Evolutionary conservation across 2,888 invertebrate genomes (phyloP).

Genomic region (Cheilosia soror): DNA sequence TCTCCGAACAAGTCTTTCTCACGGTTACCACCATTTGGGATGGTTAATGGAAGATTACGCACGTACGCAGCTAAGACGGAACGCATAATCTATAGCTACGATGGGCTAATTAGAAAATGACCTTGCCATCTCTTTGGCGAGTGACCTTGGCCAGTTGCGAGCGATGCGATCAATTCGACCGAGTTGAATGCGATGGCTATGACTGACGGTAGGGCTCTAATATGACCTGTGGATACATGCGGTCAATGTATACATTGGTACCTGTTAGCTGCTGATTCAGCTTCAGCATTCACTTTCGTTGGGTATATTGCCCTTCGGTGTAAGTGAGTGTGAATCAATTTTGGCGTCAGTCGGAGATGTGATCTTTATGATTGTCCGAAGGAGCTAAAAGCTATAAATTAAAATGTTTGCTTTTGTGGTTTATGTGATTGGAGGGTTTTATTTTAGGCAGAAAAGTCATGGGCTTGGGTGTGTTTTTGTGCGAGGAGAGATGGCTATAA

Average conservation of each 20-base stretch:
- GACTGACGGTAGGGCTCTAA: constrained; percentile 5
- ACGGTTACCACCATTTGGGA: constrained; percentile 65
- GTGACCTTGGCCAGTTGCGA: constrained; percentile 49
- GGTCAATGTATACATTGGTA: constrained; percentile 2
- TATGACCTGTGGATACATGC: not conserved
- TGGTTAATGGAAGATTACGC: constrained; percentile 44
- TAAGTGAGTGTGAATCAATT: constrained; percentile 38
- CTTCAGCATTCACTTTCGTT: not conserved
- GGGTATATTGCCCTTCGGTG: constrained; percentile 10
- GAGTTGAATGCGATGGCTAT: constrained; percentile 16
- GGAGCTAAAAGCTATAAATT: constrained; percentile 43
- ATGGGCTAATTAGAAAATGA: constrained; percentile 71
- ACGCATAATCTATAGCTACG: constrained; percentile 11
- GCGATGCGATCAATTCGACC: not conserved
- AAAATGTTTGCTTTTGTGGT: constrained; percentile 47
- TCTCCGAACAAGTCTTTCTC: constrained; percentile 62
- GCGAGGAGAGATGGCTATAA: not conserved
- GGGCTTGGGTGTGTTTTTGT: not conserved
- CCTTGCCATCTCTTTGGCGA: constrained; percentile 66
- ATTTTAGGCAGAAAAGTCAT: not conserved
- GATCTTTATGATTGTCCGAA: constrained; percentile 25
- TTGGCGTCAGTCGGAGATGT: constrained; percentile 43
- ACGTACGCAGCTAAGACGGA: not conserved
- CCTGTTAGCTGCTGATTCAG: constrained; percentile 27
- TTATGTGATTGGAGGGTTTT: constrained; percentile 4